These are phyloP conservation scores for Cyphomyrmex costatus DNA, from an alignment of 1,140 invertebrate genomes.

Conservation along the genomic window DNA sequence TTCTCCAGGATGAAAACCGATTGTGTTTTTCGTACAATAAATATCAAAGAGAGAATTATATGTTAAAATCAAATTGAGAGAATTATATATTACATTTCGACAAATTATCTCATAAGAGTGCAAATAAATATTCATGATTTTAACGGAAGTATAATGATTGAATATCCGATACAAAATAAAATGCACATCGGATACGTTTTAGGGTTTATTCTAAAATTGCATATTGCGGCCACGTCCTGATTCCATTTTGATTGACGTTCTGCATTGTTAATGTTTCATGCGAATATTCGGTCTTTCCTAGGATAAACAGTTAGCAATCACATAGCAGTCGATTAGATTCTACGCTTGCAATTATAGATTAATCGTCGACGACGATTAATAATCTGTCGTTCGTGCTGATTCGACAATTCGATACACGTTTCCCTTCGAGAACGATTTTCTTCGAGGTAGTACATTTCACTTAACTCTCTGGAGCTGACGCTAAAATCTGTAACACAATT, in stretches of 20 bases:
- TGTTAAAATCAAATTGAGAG: not conserved
- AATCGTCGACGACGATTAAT: slow-evolving; percentile 13
- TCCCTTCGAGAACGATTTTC: slow-evolving; percentile 15
- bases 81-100: not conserved
- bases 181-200: not conserved
- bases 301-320: slow-evolving; percentile 39
- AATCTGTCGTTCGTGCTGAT: slow-evolving; percentile 30
- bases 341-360: slow-evolving; percentile 40
- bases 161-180: slow-evolving; percentile 28
- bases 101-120: slow-evolving; percentile 3
- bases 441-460: slow-evolving; percentile 7
- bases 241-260: slow-evolving; percentile 43
- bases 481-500: no score
- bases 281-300: slow-evolving; percentile 41
- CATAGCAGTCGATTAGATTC: slow-evolving; percentile 49
- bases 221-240: not conserved
- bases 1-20: not conserved
- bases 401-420: slow-evolving; percentile 39
- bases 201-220: slow-evolving; percentile 22
- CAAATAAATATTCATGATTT: slow-evolving; percentile 20
- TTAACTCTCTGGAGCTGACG: not conserved
- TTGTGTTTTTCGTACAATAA: not conserved
- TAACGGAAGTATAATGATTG: slow-evolving; percentile 18
- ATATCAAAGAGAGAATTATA: not conserved
- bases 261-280: slow-evolving; percentile 33